phyloP scores from a whole-genome alignment of 1,140 invertebrate species.

The Drosophila hydei region DNA sequence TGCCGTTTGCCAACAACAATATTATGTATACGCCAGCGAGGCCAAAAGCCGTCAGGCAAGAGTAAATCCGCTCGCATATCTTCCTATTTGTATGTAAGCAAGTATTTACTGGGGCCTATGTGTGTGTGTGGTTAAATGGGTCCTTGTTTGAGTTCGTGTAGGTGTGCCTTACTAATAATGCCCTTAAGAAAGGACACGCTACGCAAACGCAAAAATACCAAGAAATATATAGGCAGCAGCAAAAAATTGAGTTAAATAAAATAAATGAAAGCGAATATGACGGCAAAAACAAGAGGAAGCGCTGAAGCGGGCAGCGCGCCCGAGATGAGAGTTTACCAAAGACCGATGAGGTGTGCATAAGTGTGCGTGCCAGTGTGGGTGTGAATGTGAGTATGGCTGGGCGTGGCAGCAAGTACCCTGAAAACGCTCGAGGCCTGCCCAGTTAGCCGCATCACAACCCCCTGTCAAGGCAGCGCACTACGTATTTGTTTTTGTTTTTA shows the following conservation, averaged over 20 bases:
- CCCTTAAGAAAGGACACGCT: slow-evolving; percentile 61
- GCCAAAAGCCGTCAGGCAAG: slow-evolving; percentile 65
- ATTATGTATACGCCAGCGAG: slow-evolving; percentile 70
- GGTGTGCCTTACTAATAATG: slow-evolving; percentile 69
- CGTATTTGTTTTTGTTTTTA: slow-evolving; percentile 26
- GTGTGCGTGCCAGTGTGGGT: neutral
- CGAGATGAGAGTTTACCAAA: neutral
- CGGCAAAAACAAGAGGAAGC: slow-evolving; percentile 11
- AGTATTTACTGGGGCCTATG: neutral
- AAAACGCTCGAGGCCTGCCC: slow-evolving; percentile 18
- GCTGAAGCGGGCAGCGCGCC: neutral
- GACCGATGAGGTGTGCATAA: slow-evolving; percentile 42
- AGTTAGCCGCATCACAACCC: neutral
- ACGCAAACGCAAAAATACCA: slow-evolving; percentile 46
- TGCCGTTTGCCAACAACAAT: slow-evolving; percentile 34
- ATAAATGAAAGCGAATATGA: slow-evolving; percentile 54
- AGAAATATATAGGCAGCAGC: slow-evolving; percentile 10
- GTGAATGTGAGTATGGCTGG: neutral
- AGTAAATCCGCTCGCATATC: slow-evolving; percentile 53
- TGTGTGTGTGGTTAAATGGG: neutral
- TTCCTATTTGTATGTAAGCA: slow-evolving; percentile 2
- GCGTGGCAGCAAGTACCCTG: slow-evolving; percentile 36
- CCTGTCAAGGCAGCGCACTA: neutral
- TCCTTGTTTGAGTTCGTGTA: too few species aligned
- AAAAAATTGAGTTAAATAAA: slow-evolving; percentile 63